phyloP scores from a whole-genome alignment of 2,113 vertebrate species.

The Gnathonemus echidnorhynchus region DNA sequence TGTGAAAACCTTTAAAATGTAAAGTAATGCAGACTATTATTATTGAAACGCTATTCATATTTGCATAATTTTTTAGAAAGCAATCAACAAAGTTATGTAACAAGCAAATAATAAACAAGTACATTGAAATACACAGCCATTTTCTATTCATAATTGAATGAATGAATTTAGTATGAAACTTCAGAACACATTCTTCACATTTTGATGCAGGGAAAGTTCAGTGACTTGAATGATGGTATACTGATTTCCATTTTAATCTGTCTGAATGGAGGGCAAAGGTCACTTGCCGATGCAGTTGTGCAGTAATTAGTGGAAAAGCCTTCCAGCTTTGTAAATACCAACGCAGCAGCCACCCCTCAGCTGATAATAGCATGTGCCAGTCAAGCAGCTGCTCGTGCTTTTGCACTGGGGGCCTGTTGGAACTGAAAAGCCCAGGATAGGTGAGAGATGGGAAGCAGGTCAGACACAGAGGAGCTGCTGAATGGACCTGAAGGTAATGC shows the following conservation, averaged over 20 bases:
- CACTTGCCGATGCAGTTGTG: neutral
- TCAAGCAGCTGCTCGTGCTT: constrained; percentile 13
- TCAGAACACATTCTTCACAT: neutral
- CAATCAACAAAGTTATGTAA: neutral
- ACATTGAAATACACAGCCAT: neutral
- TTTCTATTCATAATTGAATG: neutral
- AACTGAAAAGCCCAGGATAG: constrained; percentile 27
- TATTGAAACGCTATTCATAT: neutral
- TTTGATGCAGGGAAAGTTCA: neutral
- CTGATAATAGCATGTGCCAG: neutral
- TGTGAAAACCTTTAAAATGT: neutral
- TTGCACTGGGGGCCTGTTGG: constrained; percentile 6
- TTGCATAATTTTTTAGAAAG: neutral
- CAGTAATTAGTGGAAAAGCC: neutral
- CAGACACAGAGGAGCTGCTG: constrained; percentile 22
- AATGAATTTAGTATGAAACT: neutral
- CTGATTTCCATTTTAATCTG: constrained; percentile 5
- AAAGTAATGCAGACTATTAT: neutral
- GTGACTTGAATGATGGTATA: neutral
- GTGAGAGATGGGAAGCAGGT: constrained; percentile 26
- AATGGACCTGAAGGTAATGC: constrained; percentile 7
- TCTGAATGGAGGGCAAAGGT: neutral
- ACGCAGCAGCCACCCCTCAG: neutral
- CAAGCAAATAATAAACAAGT: neutral
- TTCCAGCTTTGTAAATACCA: neutral